Base-by-base conservation (phyloP, 2,888 invertebrate genomes). In the Periphyllus acericola region DNA sequence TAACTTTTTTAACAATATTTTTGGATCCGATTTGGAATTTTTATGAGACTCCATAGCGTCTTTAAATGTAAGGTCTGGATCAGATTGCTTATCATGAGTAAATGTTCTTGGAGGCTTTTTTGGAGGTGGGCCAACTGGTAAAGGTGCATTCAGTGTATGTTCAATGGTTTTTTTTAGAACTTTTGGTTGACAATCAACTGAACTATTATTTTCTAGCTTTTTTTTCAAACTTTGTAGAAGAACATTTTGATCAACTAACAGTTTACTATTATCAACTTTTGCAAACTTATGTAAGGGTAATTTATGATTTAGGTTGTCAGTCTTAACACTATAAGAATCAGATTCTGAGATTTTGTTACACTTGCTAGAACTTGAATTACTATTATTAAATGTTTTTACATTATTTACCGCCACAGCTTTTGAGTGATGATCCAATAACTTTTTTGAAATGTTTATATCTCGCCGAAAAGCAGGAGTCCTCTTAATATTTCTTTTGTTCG, bases 81-180 rank as follows among this genome's bases (percentile, higher is more conserved):
- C 60, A 25, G 60, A 60, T 81, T 66, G 60, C 74, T 87, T 87
- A 46, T 87, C 87, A 81, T 87, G 87, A 68, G 92, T 92, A 90
- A 95, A 94, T 1, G 93, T 94, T 89, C 96, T 91, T 0, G 96
- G 96, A 2, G 96, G 96, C 91, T 96, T 96, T 90, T 94, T 94
- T 0, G 96, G 96, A 0, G 96, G 95, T 9, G 95, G 95, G 0
- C 95, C 95, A 6, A 91, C 89, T 0, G 95, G 95, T 80, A 95
- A 90, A 0, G 95, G 95, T 90, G 94, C 94, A 90, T 94, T 94
- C 76, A 95, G 91, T 32, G 94, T 95, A 89, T 93, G 93, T 90
- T 94, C 94, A 66, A 95, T 91, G 1, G 94, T 94, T 90, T 94
- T 94, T 0, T 94, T 91, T 29, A 40, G 52, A 32, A 76, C 46